Evolutionary conservation across 30 jellyfish, hydroid and myxozoan species (phyloP).

Genomic region (Mastigias papua): DNA sequence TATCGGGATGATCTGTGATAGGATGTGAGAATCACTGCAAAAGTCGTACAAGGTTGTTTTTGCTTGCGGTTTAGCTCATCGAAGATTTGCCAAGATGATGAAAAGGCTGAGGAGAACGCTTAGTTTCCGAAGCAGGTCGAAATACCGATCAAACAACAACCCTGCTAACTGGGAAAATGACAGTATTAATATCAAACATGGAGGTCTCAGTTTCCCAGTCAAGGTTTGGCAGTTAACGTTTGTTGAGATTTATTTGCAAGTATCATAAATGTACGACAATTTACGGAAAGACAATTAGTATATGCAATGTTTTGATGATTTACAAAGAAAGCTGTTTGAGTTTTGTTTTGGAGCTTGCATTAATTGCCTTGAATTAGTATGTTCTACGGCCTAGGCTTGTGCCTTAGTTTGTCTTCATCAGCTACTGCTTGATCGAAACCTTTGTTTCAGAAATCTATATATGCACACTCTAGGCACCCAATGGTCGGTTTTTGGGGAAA

Average conservation of each 20-base stretch:
- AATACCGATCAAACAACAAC: conserved; percentile 76
- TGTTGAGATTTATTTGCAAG: too few species aligned
- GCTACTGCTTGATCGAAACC: too few species aligned
- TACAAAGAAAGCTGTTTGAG: too few species aligned
- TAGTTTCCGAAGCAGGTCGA: conserved; percentile 95
- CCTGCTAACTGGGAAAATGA: conserved; percentile 92
- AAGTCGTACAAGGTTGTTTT: conserved; percentile 11
- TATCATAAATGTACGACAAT: neutral
- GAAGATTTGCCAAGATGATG: conserved; percentile 61
- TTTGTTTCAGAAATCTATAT: too few species aligned
- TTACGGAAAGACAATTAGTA: too few species aligned
- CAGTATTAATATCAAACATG: conserved; percentile 85
- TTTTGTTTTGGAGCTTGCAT: too few species aligned
- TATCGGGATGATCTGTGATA: conserved; percentile 61
- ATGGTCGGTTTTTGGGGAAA: too few species aligned
- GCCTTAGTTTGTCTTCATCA: too few species aligned
- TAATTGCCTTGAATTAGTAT: too few species aligned
- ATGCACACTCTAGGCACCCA: too few species aligned
- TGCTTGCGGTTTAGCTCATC: conserved; percentile 5
- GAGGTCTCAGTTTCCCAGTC: conserved; percentile 84
- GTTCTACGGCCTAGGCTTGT: too few species aligned
- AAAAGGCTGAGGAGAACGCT: conserved; percentile 87
- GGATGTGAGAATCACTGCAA: conserved; percentile 51
- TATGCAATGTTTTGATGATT: too few species aligned
- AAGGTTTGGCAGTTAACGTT: conserved; percentile 59